A percentile compares a stretch with the other conserved stretches of the same genome.
Conservation (phyloP, 1,140 invertebrate species). For the Scaptodrosophila lebanonensis region DNA sequence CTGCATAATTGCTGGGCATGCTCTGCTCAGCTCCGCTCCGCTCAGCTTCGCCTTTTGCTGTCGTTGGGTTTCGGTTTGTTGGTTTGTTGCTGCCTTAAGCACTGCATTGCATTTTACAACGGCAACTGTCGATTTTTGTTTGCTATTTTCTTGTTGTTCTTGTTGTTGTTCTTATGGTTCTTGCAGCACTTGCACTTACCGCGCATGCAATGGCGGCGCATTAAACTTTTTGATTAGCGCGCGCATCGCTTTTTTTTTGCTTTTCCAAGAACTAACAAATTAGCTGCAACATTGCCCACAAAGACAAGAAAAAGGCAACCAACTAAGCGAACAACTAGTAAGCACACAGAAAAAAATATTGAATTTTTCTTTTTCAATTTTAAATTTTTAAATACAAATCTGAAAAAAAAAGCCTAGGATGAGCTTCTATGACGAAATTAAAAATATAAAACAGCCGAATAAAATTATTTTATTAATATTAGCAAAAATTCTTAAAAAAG, state of each 20-base stretch:
- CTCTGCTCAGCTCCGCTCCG: conserved; percentile 2
- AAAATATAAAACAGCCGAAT: no score
- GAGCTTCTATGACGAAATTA: no score
- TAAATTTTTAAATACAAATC: no score
- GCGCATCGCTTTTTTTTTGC: no score
- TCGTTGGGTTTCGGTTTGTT: conserved; percentile 15
- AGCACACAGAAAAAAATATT: no score
- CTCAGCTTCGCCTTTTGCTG: not conserved
- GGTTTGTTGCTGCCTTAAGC: conserved; percentile 5
- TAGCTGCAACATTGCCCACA: conserved; percentile 1
- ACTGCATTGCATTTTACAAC: no score
- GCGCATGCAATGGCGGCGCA: conserved; percentile 35
- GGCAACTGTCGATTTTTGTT: conserved; percentile 39
- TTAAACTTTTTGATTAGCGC: conserved; percentile 65
- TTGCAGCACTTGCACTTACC: not conserved
- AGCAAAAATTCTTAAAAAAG: no score
- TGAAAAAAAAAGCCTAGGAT: no score
- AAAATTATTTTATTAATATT: no score
- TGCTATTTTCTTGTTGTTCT: conserved; percentile 44
- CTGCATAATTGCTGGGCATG: conserved; percentile 55
- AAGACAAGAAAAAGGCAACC: conserved; percentile 58
- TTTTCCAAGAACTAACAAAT: conserved; percentile 41
- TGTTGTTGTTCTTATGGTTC: conserved; percentile 20
- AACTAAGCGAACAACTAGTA: conserved; percentile 16
- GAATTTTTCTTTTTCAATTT: no score